Base-by-base conservation (phyloP, 2,888 invertebrate species). In the Timema cristinae region DNA sequence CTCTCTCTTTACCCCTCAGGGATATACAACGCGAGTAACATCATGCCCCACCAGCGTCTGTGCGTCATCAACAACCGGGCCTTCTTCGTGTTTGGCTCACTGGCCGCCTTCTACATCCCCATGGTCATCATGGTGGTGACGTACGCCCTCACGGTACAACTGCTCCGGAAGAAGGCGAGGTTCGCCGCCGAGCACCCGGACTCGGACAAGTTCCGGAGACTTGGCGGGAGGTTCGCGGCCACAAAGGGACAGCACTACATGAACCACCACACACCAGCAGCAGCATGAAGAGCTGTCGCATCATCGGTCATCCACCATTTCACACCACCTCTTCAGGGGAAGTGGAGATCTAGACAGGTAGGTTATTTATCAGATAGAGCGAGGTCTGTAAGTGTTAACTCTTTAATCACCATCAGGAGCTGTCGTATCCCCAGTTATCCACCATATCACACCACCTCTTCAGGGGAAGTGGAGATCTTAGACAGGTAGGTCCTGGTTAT, bases 61-160 rank as follows among this genome's bases (percentile, higher is more conserved):
- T 94, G 94, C 82, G 91, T 91, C 73, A 94, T 94, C 81, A 93
- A 93, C 85, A 93, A 94, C 82, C 85, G 92, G 6, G 86, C 91
- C 50, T 94, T 94, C 83, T 93, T 94, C 86, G 91, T 95, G 70
- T 94, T 95, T 81, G 97, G 97, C 32, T 97, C 96, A 0, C 84
- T 96, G 79, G 91, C 95, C 72, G 94, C 97, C 52, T 98, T 98
- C 84, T 96, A 97, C 85, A 91, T 97, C 76, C 97, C 97, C 7
- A 94, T 97, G 90, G 85, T 95, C 76, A 93, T 94, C 77, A 97
- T 98, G 97, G 92, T 96, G 74, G 89, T 94, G 72, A 94, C 95
- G 1, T 97, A 96, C 80, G 91, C 93, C 0, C 85, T 96, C 73
- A 97, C 97, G 0, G 94, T 97, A 50, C 91, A 93, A 76, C 84